Percentiles rank a stretch among this genome's conserved stretches.
These are phyloP conservation scores for Tympanoctomys barrerae DNA, from an alignment of 2,797 vertebrate species.

Conservation along the genomic window DNA sequence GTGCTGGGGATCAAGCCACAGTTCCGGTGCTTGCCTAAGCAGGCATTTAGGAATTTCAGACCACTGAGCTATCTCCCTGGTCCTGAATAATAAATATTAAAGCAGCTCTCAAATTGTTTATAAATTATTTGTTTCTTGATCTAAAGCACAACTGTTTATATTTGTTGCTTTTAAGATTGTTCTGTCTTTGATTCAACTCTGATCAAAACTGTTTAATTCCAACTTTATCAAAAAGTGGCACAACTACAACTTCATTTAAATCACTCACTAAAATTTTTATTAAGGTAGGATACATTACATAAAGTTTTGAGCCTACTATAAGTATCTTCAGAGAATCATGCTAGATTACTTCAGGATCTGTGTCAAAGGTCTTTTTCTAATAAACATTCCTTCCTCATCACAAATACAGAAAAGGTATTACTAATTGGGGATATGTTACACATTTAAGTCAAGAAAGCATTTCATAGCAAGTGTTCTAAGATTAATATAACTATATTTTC, in stretches of 20 bases:
- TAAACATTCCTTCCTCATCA: background rate
- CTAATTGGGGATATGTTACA: background rate
- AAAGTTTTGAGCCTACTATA: background rate
- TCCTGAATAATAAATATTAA: background rate
- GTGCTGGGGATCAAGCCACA: too few species aligned
- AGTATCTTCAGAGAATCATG: background rate
- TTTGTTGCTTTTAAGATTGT: conserved; percentile 54
- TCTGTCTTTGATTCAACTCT: background rate
- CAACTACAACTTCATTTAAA: too few species aligned
- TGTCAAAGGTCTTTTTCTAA: conserved; percentile 17
- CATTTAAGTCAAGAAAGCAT: background rate
- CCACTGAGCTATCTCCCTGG: too few species aligned
- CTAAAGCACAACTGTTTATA: background rate
- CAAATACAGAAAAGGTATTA: conserved; percentile 2
- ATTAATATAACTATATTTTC: background rate
- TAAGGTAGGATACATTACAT: background rate
- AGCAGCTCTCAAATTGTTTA: background rate
- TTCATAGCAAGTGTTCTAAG: background rate
- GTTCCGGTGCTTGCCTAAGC: too few species aligned
- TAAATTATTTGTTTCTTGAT: conserved; percentile 38
- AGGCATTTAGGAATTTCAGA: too few species aligned
- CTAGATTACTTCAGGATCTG: background rate
- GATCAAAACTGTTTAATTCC: too few species aligned
- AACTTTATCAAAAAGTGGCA: too few species aligned
- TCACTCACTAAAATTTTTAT: too few species aligned